Evolutionary conservation across 2,113 vertebrate genomes (phyloP), one percentile per base, ranked within the genome.

Genomic region (Patagioenas fasciata): DNA sequence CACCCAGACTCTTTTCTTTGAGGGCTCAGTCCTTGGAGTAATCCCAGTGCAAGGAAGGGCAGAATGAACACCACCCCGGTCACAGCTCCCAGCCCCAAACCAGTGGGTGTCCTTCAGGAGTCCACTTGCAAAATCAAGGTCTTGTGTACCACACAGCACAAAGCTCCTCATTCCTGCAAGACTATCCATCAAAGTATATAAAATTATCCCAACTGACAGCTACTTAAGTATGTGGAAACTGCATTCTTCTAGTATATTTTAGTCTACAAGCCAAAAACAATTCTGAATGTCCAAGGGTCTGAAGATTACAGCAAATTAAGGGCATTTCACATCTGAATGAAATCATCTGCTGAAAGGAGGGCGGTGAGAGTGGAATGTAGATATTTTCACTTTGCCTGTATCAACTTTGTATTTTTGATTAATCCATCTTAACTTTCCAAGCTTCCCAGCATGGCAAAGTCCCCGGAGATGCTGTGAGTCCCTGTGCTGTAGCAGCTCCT

Each of bases 401-500:
- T 78, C 69, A 69, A 75, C 29, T 65, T 82, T 0, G 1, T 25
- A 28, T 29, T 92, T 88, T 42, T 62, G 21, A 82, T 80, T 38
- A 83, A 95, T 91, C 69, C 11, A 3, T 19, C 31, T 40, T 8
- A 87, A 77, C 60, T 78, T 88, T 47, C 54, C 0, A 0, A 89
- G 65, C 66, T 74, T 58, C 54, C 61, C 25, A 3, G 50, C 5
- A 58, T 7, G 29, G 26, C 28, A 24, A 13, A 73, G 67, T 77
- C 94, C 75, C 94, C 29, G 2, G 73, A 64, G 86, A 83, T 47
- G 42, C 42, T 44, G 42, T 17, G 16, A 44, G 42, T 44, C 42
- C 42, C 42, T 17, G 16, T 97, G 92, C 90, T 92, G 88, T 95
- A 84, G 95, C 96, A 85, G 82, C 82, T 93, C 65, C 91, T 72